Conservation (phyloP, 2,797 vertebrate species). For the Tadarida brasiliensis region DNA sequence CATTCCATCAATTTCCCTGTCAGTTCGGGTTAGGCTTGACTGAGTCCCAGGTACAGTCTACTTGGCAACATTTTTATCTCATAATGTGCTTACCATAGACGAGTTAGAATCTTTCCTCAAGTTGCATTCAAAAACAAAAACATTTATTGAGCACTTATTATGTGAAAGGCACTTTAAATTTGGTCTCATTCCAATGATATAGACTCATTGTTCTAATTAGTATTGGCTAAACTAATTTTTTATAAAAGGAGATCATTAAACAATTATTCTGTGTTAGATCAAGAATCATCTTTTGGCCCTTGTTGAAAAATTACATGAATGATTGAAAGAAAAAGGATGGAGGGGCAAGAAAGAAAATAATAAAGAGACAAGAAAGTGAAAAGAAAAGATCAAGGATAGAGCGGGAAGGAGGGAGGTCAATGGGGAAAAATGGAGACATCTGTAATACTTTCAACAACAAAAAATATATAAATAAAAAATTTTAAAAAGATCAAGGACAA, state of each 20-base stretch:
- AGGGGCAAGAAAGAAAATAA: not conserved
- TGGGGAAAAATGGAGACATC: no score
- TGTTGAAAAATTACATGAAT: conserved; percentile 30
- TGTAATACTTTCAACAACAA: no score
- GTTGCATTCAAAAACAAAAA: conserved; percentile 64
- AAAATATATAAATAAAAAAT: no score
- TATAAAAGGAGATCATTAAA: conserved; percentile 36
- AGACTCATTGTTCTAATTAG: conserved; percentile 34
- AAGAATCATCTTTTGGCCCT: not conserved
- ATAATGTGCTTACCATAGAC: conserved; percentile 21
- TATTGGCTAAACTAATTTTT: conserved; percentile 38
- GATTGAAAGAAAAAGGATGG: not conserved
- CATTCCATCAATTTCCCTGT: conserved; percentile 79
- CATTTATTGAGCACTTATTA: conserved; percentile 72
- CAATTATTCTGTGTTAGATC: not conserved
- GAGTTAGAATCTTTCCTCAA: conserved; percentile 46
- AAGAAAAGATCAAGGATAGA: not conserved
- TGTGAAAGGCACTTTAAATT: conserved; percentile 34
- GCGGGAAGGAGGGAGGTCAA: no score
- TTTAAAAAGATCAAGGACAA: not conserved
- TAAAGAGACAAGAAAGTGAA: not conserved
- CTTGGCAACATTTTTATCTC: conserved; percentile 68
- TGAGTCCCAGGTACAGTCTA: conserved; percentile 76
- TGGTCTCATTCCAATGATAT: not conserved
- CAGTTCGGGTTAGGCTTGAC: conserved; percentile 72